Evolutionary conservation across 2,888 invertebrate species (phyloP).

Genomic region (Tachina grossa): DNA sequence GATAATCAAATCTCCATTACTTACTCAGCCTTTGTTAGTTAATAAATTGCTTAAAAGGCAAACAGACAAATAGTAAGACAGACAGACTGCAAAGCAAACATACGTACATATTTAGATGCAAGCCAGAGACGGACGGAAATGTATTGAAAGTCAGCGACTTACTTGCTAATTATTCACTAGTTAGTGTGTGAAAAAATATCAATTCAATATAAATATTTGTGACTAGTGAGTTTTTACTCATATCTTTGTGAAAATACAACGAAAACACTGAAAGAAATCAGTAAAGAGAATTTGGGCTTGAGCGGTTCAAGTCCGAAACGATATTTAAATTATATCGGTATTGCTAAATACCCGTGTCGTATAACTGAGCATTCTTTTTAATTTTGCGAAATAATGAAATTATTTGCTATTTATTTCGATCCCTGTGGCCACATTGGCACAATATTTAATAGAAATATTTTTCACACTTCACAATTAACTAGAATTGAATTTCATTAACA

Average conservation of each 20-base stretch:
- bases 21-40: constrained; percentile 55
- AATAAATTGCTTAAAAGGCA: constrained; percentile 49
- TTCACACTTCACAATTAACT: no score
- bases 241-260: constrained; percentile 33
- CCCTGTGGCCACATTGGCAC: no score
- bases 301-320: background rate
- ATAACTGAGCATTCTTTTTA: no score
- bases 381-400: no score
- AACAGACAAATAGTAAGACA: constrained; percentile 4
- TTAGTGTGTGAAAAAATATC: constrained; percentile 58
- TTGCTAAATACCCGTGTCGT: no score
- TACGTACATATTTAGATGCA: background rate
- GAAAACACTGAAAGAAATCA: constrained; percentile 23
- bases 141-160: constrained; percentile 4
- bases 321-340: no score
- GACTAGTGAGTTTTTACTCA: constrained; percentile 18
- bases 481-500: no score
- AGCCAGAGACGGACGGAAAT: constrained; percentile 23
- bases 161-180: constrained; percentile 27
- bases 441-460: no score
- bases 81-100: background rate
- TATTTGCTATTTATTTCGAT: no score
- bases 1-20: constrained; percentile 58
- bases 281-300: background rate
- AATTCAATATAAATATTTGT: constrained; percentile 62